These are phyloP conservation scores for Musca vetustissima DNA, from an alignment of 1,140 invertebrate species.

Conservation along the genomic window DNA sequence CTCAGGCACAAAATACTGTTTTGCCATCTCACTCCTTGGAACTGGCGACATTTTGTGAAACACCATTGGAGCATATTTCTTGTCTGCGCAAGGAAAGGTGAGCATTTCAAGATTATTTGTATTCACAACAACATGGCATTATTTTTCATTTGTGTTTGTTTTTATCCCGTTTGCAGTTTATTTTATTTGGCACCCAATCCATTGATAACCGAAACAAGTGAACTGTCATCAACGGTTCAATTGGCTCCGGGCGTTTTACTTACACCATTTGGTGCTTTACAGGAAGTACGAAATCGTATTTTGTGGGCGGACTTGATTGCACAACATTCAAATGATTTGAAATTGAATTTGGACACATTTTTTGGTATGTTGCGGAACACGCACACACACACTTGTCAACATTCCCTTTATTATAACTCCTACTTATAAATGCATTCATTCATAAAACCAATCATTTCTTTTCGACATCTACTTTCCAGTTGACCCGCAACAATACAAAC, in stretches of 20 bases:
- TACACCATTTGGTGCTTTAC: constrained; percentile 46
- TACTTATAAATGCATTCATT: background rate
- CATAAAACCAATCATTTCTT: background rate
- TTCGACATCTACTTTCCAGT: constrained; percentile 32
- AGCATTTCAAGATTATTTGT: constrained; percentile 14
- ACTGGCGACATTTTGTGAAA: constrained; percentile 43
- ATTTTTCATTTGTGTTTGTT: background rate
- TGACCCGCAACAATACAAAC: constrained; percentile 41
- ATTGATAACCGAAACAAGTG: constrained; percentile 47
- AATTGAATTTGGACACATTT: constrained; percentile 51
- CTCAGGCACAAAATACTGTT: constrained; percentile 26
- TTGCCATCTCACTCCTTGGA: constrained; percentile 41
- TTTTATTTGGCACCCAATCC: constrained; percentile 49
- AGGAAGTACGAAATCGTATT: constrained; percentile 54
- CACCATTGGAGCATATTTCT: constrained; percentile 41
- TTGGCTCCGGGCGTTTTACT: constrained; percentile 46
- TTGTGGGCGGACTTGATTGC: constrained; percentile 53
- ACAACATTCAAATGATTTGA: constrained; percentile 44
- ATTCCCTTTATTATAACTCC: background rate
- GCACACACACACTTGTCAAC: background rate
- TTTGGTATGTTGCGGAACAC: constrained; percentile 45
- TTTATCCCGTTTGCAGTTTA: constrained; percentile 32
- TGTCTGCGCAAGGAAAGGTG: constrained; percentile 40
- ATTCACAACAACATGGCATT: background rate
- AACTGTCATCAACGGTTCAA: constrained; percentile 48